Conservation (phyloP, 2,797 vertebrate species). For the Acanthurus tractus region DNA sequence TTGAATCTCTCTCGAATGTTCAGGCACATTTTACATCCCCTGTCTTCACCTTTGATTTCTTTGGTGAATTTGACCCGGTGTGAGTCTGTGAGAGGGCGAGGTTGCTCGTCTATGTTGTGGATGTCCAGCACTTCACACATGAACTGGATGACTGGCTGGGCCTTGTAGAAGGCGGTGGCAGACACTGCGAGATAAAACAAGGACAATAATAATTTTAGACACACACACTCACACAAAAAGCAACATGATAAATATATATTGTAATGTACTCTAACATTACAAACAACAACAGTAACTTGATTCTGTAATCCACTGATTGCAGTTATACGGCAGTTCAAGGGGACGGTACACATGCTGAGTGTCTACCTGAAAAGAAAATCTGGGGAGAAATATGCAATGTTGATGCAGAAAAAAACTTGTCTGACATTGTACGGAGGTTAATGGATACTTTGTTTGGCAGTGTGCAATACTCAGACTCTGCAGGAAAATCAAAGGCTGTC, state of each 20-base stretch:
- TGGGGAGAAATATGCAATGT: neutral
- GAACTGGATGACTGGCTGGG: constrained; percentile 98
- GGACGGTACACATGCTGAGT: neutral
- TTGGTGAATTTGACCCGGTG: constrained; percentile 99
- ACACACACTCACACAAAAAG: neutral
- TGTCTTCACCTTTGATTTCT: constrained; percentile 96
- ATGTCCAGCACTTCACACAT: constrained; percentile 99
- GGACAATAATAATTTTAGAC: constrained; percentile 5
- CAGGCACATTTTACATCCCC: constrained; percentile 78
- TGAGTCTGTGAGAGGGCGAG: constrained; percentile 99
- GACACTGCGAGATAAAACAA: constrained; percentile 87
- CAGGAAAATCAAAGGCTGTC: neutral
- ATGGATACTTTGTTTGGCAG: neutral
- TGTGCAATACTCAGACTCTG: neutral
- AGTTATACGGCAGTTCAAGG: neutral
- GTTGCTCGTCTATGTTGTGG: constrained; percentile 99
- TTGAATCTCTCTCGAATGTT: neutral
- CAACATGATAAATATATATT: too few species aligned
- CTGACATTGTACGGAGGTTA: neutral
- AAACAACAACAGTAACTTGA: neutral
- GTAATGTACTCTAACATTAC: neutral
- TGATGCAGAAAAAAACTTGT: neutral
- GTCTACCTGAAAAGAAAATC: neutral
- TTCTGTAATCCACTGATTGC: neutral
- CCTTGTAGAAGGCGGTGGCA: constrained; percentile 99